Conservation (phyloP, 2,113 vertebrate genomes). For the Crocuta crocuta region DNA sequence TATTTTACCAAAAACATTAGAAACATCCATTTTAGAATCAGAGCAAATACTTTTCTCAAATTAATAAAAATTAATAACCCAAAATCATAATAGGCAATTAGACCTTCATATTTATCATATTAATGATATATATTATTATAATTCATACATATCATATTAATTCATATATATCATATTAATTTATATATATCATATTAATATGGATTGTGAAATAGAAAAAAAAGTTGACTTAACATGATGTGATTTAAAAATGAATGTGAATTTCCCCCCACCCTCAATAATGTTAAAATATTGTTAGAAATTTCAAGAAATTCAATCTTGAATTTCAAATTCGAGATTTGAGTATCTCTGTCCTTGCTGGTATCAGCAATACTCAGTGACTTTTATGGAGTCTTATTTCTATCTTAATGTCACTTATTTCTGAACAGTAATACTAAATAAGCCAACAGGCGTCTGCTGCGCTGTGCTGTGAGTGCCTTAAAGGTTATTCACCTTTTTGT, state of each 20-base stretch:
- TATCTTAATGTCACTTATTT: not conserved
- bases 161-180: not conserved
- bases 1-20: not conserved
- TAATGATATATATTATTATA: too few species aligned
- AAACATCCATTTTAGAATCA: slow-evolving; percentile 21
- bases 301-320: too few species aligned
- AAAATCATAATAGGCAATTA: not conserved
- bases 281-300: not conserved
- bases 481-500: not conserved
- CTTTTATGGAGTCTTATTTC: not conserved
- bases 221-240: not conserved
- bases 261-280: not conserved
- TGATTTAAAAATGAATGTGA: slow-evolving; percentile 14
- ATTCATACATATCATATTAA: too few species aligned
- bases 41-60: slow-evolving; percentile 28
- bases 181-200: not conserved
- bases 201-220: not conserved
- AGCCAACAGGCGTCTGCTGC: not conserved
- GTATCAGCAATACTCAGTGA: not conserved
- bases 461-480: not conserved
- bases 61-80: not conserved
- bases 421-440: not conserved
- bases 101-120: not conserved
- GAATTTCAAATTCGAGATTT: not conserved
- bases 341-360: not conserved